Evolutionary conservation across 30 jellyfish, hydroid and myxozoan species (phyloP).

Genomic region (Aurelia sp.): DNA sequence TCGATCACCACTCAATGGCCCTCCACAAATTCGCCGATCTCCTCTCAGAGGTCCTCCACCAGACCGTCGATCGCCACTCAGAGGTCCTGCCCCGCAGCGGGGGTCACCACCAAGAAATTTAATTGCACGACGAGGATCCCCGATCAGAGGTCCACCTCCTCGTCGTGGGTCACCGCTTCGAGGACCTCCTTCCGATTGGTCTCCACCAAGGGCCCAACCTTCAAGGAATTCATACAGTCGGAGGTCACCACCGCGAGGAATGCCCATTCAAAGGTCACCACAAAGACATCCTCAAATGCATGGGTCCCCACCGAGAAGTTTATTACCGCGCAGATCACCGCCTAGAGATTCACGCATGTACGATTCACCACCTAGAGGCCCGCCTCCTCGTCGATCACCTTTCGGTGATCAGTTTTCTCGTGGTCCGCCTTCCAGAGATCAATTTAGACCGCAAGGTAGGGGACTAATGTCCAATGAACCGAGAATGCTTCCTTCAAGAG

Average conservation of each 20-base stretch:
- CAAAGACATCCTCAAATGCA: no score
- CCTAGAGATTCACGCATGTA: background rate
- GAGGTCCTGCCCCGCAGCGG: background rate
- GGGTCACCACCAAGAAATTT: background rate
- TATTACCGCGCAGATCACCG: no score
- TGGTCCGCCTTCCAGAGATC: constrained; percentile 19
- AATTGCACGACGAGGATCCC: constrained; percentile 7
- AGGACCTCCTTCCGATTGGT: background rate
- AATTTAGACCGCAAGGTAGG: no score
- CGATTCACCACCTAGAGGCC: constrained; percentile 33
- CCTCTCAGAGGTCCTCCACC: no score
- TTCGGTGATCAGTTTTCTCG: background rate
- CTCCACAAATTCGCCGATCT: no score
- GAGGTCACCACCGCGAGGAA: no score
- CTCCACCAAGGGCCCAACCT: no score
- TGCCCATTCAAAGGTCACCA: no score
- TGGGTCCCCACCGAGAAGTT: no score
- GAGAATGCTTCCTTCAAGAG: no score
- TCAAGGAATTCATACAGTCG: no score
- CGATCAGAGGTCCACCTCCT: constrained; percentile 14
- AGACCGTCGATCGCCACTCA: background rate
- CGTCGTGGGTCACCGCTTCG: constrained; percentile 4
- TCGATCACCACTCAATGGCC: constrained; percentile 5
- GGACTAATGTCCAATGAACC: no score
- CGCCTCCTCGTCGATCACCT: constrained; percentile 1